Percentiles rank a stretch among this genome's conserved stretches.
These are phyloP conservation scores for Piaya cayana DNA, from an alignment of 2,113 vertebrate species.

Conservation along the genomic window DNA sequence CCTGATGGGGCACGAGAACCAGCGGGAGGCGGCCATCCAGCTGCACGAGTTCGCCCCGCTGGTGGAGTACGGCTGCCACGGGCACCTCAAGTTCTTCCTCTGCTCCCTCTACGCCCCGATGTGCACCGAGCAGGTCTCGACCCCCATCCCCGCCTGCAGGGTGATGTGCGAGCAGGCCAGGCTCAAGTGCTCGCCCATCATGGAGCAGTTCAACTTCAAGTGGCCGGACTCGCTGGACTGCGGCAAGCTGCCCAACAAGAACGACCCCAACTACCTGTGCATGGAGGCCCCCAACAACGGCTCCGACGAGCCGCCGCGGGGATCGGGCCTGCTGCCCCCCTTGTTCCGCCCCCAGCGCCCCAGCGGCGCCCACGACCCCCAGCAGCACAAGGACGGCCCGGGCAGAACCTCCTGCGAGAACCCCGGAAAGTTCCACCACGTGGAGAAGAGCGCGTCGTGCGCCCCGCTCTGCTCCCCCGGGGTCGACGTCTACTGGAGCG, in stretches of 20 bases:
- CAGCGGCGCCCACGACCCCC: slow-evolving; percentile 78
- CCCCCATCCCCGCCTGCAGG: slow-evolving; percentile 93
- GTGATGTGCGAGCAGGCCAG: slow-evolving; percentile 98
- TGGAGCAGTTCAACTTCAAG: slow-evolving; percentile 93
- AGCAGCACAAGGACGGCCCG: slow-evolving; percentile 76
- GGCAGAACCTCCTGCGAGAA: slow-evolving; percentile 83
- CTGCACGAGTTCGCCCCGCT: slow-evolving; percentile 94
- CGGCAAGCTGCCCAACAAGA: slow-evolving; percentile 91
- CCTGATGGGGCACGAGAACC: slow-evolving; percentile 92
- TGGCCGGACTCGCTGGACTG: slow-evolving; percentile 97
- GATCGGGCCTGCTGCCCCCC: slow-evolving; percentile 87
- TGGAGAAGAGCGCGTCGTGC: slow-evolving; percentile 93
- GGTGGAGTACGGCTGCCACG: slow-evolving; percentile 94
- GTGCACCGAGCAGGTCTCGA: slow-evolving; percentile 98
- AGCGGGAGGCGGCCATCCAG: slow-evolving; percentile 91
- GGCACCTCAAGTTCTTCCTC: slow-evolving; percentile 94
- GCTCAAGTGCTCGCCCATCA: slow-evolving; percentile 90
- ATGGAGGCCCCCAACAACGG: slow-evolving; percentile 97
- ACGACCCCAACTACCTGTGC: slow-evolving; percentile 95
- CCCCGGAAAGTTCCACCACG: slow-evolving; percentile 93
- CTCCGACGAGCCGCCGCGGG: slow-evolving; percentile 85
- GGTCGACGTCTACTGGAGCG: slow-evolving; percentile 98
- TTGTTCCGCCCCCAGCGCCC: slow-evolving; percentile 87
- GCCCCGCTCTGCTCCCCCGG: slow-evolving; percentile 90
- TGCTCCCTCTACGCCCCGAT: slow-evolving; percentile 96